Conservation (phyloP, 2,888 invertebrate genomes). For the Noctua janthe region DNA sequence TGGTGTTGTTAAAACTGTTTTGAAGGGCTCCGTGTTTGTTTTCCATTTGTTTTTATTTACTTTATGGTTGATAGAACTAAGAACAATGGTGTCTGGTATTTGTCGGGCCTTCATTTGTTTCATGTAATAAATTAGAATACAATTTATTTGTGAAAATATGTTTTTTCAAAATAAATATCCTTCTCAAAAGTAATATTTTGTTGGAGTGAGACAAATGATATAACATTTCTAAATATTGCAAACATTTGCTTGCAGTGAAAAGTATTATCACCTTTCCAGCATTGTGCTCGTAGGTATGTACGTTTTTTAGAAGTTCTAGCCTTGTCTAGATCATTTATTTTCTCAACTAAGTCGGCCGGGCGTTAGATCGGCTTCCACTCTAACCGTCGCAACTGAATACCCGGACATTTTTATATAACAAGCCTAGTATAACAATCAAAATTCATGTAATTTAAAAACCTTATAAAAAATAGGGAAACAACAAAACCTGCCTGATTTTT, state of each 20-base stretch:
- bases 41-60: neutral
- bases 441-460: neutral
- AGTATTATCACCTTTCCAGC: neutral
- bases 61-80: neutral
- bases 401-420: neutral
- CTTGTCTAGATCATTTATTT: neutral
- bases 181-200: neutral
- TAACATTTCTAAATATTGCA: neutral
- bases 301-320: neutral
- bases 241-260: neutral
- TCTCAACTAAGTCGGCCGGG: neutral
- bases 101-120: slow-evolving; percentile 2
- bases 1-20: slow-evolving; percentile 4
- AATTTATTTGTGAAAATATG: neutral
- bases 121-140: neutral
- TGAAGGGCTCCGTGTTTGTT: neutral
- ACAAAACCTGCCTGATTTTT: neutral
- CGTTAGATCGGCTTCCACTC: neutral
- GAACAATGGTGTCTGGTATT: slow-evolving; percentile 9
- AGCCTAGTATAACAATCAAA: neutral
- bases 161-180: neutral
- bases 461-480: neutral
- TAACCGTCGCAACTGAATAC: neutral
- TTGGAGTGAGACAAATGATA: no score
- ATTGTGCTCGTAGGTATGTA: neutral